Evolutionary conservation across 1,140 invertebrate species (phyloP), one percentile per base, ranked within the genome.

Genomic region (Pseudachorutes palmiensis): DNA sequence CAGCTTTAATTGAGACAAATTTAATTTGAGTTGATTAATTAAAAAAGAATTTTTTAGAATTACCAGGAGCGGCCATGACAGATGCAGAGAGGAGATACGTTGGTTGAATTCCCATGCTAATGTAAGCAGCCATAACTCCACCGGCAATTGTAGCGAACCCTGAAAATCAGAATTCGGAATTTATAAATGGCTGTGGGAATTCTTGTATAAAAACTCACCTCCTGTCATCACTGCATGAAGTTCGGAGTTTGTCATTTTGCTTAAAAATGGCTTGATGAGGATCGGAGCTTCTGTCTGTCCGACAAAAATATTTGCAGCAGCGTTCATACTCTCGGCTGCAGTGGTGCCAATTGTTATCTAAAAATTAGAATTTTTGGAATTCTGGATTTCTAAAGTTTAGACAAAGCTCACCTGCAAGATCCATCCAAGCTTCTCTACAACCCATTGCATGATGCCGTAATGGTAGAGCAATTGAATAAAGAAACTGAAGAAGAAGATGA

Each of bases 111-210:
- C 94, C 94, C 76, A 94, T 94, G 19, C 83, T 83, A 33, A 97
- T 91, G 76, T 96, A 97, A 0, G 93, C 90, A 0, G 91, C 94
- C 72, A 98, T 80, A 0, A 95, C 90, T 0, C 90, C 88, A 64
- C 92, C 94, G 33, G 94, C 93, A 26, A 97, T 91, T 14, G 93
- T 94, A 0, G 93, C 91, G 78, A 97, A 97, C 12, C 94, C 36
- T 45, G 36, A 45, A 45, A 45, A 12, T 45, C 9, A 45, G 19
- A 45, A 45, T 45, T 45, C 36, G 19, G 9, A 19, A 19, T 45
- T 9, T 19, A 9, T 12, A 45, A 45, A 45, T 45, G 19, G 19
- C 19, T 45, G 9, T 19, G 9, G 36, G 36, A 45, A 12, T 45
- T 12, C 19, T 9, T 12, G 9, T 45, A 12, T 45, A 45, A 94